These are phyloP conservation scores for Drosophila neonasuta DNA, from an alignment of 2,888 invertebrate species.

Conservation along the genomic window DNA sequence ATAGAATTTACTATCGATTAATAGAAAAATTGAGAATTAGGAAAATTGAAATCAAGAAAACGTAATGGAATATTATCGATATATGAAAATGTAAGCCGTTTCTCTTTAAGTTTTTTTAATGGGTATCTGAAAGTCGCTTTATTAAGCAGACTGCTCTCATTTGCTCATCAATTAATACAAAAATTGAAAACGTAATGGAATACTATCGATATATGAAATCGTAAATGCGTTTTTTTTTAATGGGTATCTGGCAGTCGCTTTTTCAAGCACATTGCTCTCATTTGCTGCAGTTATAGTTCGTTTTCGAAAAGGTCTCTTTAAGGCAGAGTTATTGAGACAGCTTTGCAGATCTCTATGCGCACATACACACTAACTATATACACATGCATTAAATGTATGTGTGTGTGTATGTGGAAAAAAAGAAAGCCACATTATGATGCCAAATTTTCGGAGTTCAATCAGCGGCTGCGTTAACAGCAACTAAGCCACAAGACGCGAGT, in stretches of 20 bases:
- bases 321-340: constrained; percentile 9
- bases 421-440: constrained; percentile 51
- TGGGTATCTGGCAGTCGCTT: not conserved
- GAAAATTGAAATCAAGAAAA: too few relatives aligned
- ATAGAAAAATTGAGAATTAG: too few relatives aligned
- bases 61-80: not conserved
- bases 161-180: too few relatives aligned
- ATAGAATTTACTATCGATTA: too few relatives aligned
- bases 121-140: too few relatives aligned
- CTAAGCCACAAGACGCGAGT: constrained; percentile 10
- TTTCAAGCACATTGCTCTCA: not conserved
- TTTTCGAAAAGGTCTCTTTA: constrained; percentile 38
- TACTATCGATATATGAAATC: not conserved
- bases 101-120: too few relatives aligned
- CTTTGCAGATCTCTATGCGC: constrained; percentile 2
- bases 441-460: constrained; percentile 52
- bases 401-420: constrained; percentile 28
- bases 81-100: not conserved
- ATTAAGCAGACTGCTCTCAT: too few relatives aligned
- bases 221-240: not conserved
- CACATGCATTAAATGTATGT: too few relatives aligned
- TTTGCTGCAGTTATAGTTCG: constrained; percentile 36
- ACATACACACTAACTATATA: too few relatives aligned
- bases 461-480: constrained; percentile 23
- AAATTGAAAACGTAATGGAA: too few relatives aligned